phyloP scores from a whole-genome alignment of 2,888 invertebrate species.

The Lagria hirta region DNA sequence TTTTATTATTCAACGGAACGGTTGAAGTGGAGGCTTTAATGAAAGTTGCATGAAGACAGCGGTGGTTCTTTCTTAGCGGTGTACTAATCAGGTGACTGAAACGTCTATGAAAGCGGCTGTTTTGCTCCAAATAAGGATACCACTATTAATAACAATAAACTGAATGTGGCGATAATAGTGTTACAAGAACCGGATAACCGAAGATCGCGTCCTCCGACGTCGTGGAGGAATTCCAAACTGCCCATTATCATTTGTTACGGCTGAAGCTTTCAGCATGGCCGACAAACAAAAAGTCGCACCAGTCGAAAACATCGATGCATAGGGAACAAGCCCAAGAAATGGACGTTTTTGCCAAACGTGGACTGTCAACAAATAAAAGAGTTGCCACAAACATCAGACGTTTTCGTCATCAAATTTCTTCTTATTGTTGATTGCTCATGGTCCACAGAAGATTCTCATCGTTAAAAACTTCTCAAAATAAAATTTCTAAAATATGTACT shows the following conservation, averaged over 20 bases:
- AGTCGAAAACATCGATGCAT: background rate
- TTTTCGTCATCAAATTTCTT: too few species aligned
- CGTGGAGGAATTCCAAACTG: conserved; percentile 53
- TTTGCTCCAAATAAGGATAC: conserved; percentile 51
- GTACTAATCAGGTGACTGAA: conserved; percentile 55
- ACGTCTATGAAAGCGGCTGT: conserved; percentile 51
- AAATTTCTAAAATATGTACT: too few species aligned
- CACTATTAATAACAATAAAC: conserved; percentile 57
- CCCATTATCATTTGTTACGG: conserved; percentile 55
- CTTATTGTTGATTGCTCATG: too few species aligned
- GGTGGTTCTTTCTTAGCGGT: conserved; percentile 29
- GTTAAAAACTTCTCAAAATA: too few species aligned
- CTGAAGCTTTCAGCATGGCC: conserved; percentile 37
- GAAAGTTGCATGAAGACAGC: conserved; percentile 47
- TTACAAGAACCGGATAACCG: conserved; percentile 48
- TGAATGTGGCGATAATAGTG: conserved; percentile 56
- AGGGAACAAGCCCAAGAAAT: background rate
- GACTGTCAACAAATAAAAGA: too few species aligned
- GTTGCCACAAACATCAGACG: too few species aligned
- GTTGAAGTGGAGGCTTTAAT: conserved; percentile 40
- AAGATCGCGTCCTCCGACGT: conserved; percentile 33
- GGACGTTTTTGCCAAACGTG: too few species aligned
- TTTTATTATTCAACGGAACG: conserved; percentile 50
- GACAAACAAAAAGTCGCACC: conserved; percentile 25
- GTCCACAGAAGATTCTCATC: too few species aligned